A percentile compares a stretch with the other conserved stretches of the same genome.
These are phyloP conservation scores for Cottoperca gobio DNA, from an alignment of 2,797 vertebrate genomes.

Conservation along the genomic window DNA sequence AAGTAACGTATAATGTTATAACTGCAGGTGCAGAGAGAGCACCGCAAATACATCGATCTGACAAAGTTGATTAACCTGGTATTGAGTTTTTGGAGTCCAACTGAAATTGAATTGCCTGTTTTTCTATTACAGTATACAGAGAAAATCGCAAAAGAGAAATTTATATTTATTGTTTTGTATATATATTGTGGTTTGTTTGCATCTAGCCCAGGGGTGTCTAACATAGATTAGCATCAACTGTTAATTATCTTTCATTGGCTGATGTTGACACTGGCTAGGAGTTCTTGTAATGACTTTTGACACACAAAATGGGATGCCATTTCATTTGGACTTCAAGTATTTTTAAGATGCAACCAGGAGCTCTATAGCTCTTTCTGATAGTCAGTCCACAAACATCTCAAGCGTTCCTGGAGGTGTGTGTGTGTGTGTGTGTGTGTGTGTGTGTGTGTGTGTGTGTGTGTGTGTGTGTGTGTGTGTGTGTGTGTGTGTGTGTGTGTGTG, in stretches of 20 bases:
- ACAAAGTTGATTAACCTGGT: slow-evolving; percentile 15
- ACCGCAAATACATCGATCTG: slow-evolving; percentile 17
- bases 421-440: too few relatives aligned
- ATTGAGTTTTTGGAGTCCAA: slow-evolving; percentile 7
- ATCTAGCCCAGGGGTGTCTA: too few relatives aligned
- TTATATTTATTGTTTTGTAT: not conserved
- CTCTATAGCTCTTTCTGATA: too few relatives aligned
- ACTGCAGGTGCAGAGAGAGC: not conserved
- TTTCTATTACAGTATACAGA: not conserved
- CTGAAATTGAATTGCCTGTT: not conserved
- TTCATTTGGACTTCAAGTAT: not conserved
- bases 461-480: too few relatives aligned
- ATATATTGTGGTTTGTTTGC: not conserved
- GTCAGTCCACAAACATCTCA: too few relatives aligned
- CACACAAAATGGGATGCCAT: not conserved
- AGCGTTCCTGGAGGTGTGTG: too few relatives aligned
- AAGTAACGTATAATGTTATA: not conserved
- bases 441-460: too few relatives aligned
- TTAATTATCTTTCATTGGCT: not conserved
- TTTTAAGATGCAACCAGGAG: too few relatives aligned
- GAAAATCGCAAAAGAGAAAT: not conserved
- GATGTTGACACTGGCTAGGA: not conserved
- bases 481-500: too few relatives aligned
- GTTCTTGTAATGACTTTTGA: not conserved
- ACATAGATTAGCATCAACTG: too few relatives aligned